Conservation (phyloP, 2,113 vertebrate species). For the Echinops telfairi region DNA sequence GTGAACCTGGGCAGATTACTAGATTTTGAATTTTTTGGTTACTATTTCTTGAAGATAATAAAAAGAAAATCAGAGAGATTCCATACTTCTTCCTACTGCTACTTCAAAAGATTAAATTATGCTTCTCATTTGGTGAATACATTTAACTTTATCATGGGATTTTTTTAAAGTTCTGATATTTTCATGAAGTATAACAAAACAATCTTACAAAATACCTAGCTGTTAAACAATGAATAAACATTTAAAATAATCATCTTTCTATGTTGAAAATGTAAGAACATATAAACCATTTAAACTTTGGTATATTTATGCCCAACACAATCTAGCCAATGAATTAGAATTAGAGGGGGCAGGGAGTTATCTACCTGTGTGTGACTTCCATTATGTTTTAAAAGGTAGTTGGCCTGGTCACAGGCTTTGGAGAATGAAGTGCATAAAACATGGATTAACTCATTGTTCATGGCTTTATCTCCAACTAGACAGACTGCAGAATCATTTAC, state of each 20-base stretch:
- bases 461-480: constrained; percentile 88
- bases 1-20: not conserved
- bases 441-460: constrained; percentile 89
- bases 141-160: not conserved
- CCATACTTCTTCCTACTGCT: not conserved
- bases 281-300: constrained; percentile 47
- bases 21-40: not conserved
- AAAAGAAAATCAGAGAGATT: constrained; percentile 63
- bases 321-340: constrained; percentile 42
- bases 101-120: constrained; percentile 49
- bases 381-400: constrained; percentile 81
- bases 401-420: constrained; percentile 79
- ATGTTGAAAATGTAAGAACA: constrained; percentile 8
- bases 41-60: constrained; percentile 37
- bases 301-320: constrained; percentile 43
- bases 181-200: constrained; percentile 12
- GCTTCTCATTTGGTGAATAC: constrained; percentile 44
- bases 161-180: not conserved
- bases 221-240: constrained; percentile 51
- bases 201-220: constrained; percentile 6
- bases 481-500: constrained; percentile 87
- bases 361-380: constrained; percentile 85
- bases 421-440: constrained; percentile 87
- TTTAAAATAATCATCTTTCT: constrained; percentile 37
- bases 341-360: constrained; percentile 11